Evolutionary conservation across 2,888 invertebrate genomes (phyloP), one percentile per base, ranked within the genome.

Genomic region (Augiades crinisus): DNA sequence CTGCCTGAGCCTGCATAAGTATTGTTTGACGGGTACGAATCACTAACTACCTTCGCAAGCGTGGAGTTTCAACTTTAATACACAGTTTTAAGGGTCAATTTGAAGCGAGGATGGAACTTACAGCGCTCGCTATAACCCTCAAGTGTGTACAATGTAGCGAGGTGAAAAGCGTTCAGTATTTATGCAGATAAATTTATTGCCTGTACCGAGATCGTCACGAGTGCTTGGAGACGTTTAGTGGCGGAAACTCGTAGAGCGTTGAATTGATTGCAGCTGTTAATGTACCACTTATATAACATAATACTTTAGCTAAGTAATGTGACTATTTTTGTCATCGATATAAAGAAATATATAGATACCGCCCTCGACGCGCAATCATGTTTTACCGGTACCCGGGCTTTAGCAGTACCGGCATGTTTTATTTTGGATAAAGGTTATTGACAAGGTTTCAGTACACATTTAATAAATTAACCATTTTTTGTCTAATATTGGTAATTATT

Each of bases 11-110:
- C 67, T 79, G 82, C 80, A 81, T 61, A 62, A 63, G 66, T 71
- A 77, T 78, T 81, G 77, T 81, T 81, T 77, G 75, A 73, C 68
- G 76, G 74, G 69, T 70, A 73, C 68, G 64, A 70, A 75, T 74
- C 70, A 67, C 38, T 27, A 27, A 75, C 71, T 75, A 72, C 70
- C 72, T 70, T 66, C 61, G 67, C 65, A 65, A 70, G 72, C 66
- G 58, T 57, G 53, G 54, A 64, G 53, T 55, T 68, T 68, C 62
- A 60, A 64, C 71, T 70, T 68, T 70, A 66, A 63, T 49, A 45
- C 63, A 54, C 53, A 51, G 58, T 34, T 50, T 43, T 59, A 76
- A 66, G 68, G 67, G 59, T 68, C 63, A 67, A 57, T 67, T 70
- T 70, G 31, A 61, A 60, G 57, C 58, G 54, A 47, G 57, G 50